Conservation (phyloP, 92 coral and sea anemone genomes). For the Plumapathes pennacea region DNA sequence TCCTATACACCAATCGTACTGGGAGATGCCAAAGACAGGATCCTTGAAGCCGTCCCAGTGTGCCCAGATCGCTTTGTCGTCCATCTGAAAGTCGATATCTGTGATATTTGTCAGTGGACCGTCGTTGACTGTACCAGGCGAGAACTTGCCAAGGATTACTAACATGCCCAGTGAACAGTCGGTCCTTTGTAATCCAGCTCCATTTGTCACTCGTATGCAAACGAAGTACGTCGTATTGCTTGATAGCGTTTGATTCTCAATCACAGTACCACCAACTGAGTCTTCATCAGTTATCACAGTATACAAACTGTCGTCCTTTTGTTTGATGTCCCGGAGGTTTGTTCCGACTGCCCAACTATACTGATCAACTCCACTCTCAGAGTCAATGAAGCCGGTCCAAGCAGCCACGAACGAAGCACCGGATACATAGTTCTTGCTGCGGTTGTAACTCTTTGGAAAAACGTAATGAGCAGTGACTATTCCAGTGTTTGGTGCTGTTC, state of each 20-base stretch:
- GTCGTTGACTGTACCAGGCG: conserved; percentile 83
- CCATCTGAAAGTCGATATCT: conserved; percentile 93
- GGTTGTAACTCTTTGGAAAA: conserved; percentile 72
- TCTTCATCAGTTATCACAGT: conserved; percentile 43
- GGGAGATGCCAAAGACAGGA: conserved; percentile 74
- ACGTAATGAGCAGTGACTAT: conserved; percentile 63
- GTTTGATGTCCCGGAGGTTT: conserved; percentile 13
- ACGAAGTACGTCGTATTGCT: conserved; percentile 74
- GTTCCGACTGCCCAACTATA: conserved; percentile 83
- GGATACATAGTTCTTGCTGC: conserved; percentile 62
- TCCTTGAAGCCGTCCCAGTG: conserved; percentile 92
- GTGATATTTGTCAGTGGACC: conserved; percentile 53
- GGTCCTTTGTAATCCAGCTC: conserved; percentile 85
- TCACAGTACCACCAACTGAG: conserved; percentile 74
- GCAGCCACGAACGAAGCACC: conserved; percentile 74
- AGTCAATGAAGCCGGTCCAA: conserved; percentile 89
- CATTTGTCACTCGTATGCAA: conserved; percentile 84
- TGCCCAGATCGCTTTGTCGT: conserved; percentile 90
- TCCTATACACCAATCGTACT: conserved; percentile 89
- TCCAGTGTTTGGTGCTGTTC: conserved; percentile 77
- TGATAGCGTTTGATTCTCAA: conserved; percentile 61
- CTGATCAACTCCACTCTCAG: conserved; percentile 74
- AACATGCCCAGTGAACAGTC: conserved; percentile 71
- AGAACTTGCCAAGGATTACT: conserved; percentile 71
- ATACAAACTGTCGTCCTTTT: conserved; percentile 29